Conservation (phyloP, 2,113 vertebrate genomes). For the Chloebia gouldiae region DNA sequence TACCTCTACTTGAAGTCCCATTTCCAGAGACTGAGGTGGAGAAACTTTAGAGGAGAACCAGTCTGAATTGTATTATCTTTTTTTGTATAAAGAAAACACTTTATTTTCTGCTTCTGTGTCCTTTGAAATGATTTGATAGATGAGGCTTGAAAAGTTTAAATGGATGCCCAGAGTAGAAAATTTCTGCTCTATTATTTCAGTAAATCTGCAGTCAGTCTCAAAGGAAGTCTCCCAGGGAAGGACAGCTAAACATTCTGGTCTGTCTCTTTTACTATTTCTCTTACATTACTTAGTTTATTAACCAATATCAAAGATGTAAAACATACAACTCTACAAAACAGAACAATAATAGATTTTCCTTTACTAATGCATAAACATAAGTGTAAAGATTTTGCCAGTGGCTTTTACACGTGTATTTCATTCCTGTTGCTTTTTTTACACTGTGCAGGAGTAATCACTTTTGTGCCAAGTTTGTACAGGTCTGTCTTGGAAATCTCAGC, state of each 20-base stretch:
- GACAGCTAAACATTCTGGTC: not conserved
- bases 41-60: not conserved
- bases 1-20: not conserved
- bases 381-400: not conserved
- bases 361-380: not conserved
- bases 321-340: not conserved
- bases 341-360: not conserved
- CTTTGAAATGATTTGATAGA: not conserved
- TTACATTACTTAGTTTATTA: not conserved
- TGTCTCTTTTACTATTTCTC: not conserved
- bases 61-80: not conserved
- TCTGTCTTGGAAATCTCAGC: not conserved
- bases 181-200: not conserved
- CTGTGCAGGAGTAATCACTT: not conserved
- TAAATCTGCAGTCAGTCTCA: not conserved
- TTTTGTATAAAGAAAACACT: not conserved
- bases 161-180: not conserved
- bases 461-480: not conserved
- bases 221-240: not conserved
- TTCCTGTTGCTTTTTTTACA: not conserved
- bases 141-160: not conserved
- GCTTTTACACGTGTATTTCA: rapidly evolving
- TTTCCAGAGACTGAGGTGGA: not conserved
- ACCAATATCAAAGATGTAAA: not conserved
- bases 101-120: not conserved